These are phyloP conservation scores for Drosophila mettleri DNA, from an alignment of 2,888 invertebrate genomes.

Conservation along the genomic window DNA sequence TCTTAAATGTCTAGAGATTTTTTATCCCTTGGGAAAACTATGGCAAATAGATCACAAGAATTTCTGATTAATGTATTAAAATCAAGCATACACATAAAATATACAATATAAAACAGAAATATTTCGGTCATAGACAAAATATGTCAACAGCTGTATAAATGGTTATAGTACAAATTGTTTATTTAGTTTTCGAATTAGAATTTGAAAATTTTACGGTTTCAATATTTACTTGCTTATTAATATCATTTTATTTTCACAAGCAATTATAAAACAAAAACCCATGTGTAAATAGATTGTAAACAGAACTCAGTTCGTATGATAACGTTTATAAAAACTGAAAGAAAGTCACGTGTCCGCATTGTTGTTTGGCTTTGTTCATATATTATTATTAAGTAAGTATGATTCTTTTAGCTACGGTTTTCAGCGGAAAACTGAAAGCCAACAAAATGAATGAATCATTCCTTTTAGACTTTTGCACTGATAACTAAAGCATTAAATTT, in stretches of 20 bases:
- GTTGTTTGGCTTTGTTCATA: neutral
- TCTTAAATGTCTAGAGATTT: constrained; percentile 23
- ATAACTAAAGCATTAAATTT: too few species aligned
- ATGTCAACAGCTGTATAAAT: constrained; percentile 31
- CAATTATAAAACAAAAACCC: constrained; percentile 4
- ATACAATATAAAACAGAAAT: constrained; percentile 8
- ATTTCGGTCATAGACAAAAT: constrained; percentile 9
- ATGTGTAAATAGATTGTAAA: constrained; percentile 5
- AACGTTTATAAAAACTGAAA: constrained; percentile 17
- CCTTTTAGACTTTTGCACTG: neutral
- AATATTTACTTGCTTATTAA: constrained; percentile 7
- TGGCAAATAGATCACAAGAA: constrained; percentile 24
- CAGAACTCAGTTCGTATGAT: constrained; percentile 14
- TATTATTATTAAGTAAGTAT: neutral
- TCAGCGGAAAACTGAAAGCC: neutral
- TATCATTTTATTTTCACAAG: neutral
- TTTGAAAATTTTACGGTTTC: neutral
- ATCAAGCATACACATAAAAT: constrained; percentile 44
- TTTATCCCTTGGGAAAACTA: constrained; percentile 4
- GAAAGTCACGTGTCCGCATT: constrained; percentile 33
- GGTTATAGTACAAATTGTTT: neutral
- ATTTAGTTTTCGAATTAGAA: neutral
- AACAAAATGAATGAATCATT: constrained; percentile 5
- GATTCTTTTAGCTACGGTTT: neutral
- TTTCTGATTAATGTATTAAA: constrained; percentile 28